phyloP scores from a whole-genome alignment of 2,113 vertebrate species.

The Felis catus region F.catus_Fca126_mat1.0 CM031423.1:32216001-32216500 shows the following conservation, averaged over 20 bases:
- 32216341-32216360: constrained; percentile 97
- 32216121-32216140: background rate
- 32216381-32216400: constrained; percentile 96
- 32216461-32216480: constrained; percentile 98
- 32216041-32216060: too few species aligned
- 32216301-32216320: constrained; percentile 85
- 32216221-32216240: constrained; percentile 35
- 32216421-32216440: constrained; percentile 98
- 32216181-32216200: background rate
- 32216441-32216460: constrained; percentile 95
- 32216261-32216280: background rate
- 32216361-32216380: constrained; percentile 94
- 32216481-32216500: constrained; percentile 96
- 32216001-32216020: too few species aligned
- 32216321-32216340: constrained; percentile 93
- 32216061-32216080: too few species aligned
- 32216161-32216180: background rate
- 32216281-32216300: background rate
- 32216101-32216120: constrained; percentile 40
- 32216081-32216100: too few species aligned
- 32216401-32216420: constrained; percentile 92
- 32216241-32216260: background rate
- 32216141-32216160: constrained; percentile 36
- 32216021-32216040: too few species aligned
- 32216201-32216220: background rate